Evolutionary conservation across 2,888 invertebrate genomes (phyloP).

Genomic region (Rambutsinella grinnellia): DNA sequence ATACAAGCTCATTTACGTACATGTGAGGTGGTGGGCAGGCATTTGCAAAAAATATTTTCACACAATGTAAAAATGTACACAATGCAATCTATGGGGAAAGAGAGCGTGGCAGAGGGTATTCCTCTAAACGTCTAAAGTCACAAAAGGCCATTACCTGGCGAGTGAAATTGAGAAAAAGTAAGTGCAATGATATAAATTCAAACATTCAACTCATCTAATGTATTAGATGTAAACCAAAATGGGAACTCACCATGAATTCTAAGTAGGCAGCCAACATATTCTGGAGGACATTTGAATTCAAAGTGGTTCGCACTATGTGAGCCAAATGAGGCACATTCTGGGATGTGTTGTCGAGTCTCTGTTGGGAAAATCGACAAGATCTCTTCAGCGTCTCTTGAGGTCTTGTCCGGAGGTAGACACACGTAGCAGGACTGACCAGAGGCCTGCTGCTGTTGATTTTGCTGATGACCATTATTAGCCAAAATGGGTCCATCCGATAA

Average conservation of each 20-base stretch:
- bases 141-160: neutral
- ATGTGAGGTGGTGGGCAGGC: too few relatives aligned
- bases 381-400: slow-evolving; percentile 50
- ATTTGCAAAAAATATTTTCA: too few relatives aligned
- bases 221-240: neutral
- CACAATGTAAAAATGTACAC: too few relatives aligned
- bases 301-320: slow-evolving; percentile 40
- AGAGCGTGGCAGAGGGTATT: too few relatives aligned
- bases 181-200: too few relatives aligned
- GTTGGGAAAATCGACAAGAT: slow-evolving; percentile 55
- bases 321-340: slow-evolving; percentile 56
- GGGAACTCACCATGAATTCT: slow-evolving; percentile 56
- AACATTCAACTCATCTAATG: slow-evolving; percentile 1
- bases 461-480: slow-evolving; percentile 14
- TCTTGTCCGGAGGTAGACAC: slow-evolving; percentile 59
- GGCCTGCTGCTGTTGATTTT: slow-evolving; percentile 1
- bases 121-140: too few relatives aligned
- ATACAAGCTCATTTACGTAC: too few relatives aligned
- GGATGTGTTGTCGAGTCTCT: slow-evolving; percentile 36
- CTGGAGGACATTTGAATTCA: slow-evolving; percentile 58
- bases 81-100: too few relatives aligned
- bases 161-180: neutral
- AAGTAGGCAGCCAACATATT: slow-evolving; percentile 52
- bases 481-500: slow-evolving; percentile 28
- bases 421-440: slow-evolving; percentile 58